Conservation (phyloP, 2,797 vertebrate species). For the Cyprinodon diabolis region DNA sequence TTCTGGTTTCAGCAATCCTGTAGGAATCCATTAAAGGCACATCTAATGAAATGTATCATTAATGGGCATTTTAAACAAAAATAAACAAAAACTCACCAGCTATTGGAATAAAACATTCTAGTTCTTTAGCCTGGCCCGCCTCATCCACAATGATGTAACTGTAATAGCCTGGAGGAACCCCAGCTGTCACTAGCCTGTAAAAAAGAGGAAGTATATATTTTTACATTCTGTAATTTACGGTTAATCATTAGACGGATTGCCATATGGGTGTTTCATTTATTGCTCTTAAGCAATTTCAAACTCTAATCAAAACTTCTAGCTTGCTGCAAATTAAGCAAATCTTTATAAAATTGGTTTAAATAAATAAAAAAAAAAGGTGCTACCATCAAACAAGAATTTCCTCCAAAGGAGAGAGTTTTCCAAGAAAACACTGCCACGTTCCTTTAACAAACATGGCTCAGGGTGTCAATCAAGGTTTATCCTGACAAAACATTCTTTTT, state of each 20-base stretch:
- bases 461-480: neutral
- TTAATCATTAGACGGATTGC: neutral
- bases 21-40: neutral
- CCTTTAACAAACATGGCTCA: neutral
- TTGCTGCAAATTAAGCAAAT: neutral
- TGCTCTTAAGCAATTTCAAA: neutral
- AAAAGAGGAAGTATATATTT: neutral
- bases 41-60: neutral
- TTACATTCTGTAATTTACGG: slow-evolving; percentile 1
- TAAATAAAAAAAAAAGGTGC: neutral
- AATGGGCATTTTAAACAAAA: neutral
- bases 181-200: slow-evolving; percentile 9
- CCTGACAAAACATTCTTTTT: neutral
- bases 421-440: neutral
- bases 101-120: slow-evolving; percentile 39
- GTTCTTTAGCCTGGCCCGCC: slow-evolving; percentile 81
- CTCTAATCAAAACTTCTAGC: neutral
- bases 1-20: slow-evolving; percentile 60
- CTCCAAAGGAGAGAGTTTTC: neutral
- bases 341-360: neutral
- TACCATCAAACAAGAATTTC: neutral
- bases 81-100: neutral
- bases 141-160: slow-evolving; percentile 87
- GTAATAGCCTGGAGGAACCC: slow-evolving; percentile 34
- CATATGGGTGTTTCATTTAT: neutral